Evolutionary conservation across 2,888 invertebrate genomes (phyloP), one percentile per base, ranked within the genome.

Genomic region (Catocala nupta): DNA sequence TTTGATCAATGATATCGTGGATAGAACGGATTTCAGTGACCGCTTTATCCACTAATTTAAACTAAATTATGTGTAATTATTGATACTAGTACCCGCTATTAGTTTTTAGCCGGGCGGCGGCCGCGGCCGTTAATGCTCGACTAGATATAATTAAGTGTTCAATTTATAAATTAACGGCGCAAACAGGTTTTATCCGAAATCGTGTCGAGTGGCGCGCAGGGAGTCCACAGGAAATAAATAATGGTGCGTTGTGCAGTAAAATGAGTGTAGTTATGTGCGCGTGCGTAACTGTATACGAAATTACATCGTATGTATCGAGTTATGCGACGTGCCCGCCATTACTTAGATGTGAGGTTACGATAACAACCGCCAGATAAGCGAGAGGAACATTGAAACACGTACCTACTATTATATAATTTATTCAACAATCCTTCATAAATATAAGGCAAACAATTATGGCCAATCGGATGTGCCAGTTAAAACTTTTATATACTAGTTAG

Each of bases 71-170:
- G 78, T 83, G 75, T 81, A 82, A 83, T 84, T 83, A 85, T 81
- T 79, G 79, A 81, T 77, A 80, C 78, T 76, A 81, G 80, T 81
- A 79, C 73, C 78, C 68, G 72, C 75, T 81, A 80, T 84, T 81
- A 79, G 77, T 82, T 82, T 84, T 84, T 84, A 84, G 82, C 75
- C 74, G 65, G 69, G 67, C 66, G 69, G 66, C 66, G 79, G 75
- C 82, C 71, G 76, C 80, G 75, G 75, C 81, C 80, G 78, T 77
- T 82, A 85, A 84, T 80, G 77, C 78, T 66, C 79, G 73, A 74
- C 79, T 74, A 76, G 52, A 75, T 78, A 78, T 86, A 84, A 88
- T 87, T 85, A 86, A 87, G 84, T 85, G 81, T 81, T 86, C 84
- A 88, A 86, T 86, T 85, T 84, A 84, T 84, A 85, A 83, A 86